Conservation (phyloP, 2,113 vertebrate species). For the Neolamprologus falcicula region DNA sequence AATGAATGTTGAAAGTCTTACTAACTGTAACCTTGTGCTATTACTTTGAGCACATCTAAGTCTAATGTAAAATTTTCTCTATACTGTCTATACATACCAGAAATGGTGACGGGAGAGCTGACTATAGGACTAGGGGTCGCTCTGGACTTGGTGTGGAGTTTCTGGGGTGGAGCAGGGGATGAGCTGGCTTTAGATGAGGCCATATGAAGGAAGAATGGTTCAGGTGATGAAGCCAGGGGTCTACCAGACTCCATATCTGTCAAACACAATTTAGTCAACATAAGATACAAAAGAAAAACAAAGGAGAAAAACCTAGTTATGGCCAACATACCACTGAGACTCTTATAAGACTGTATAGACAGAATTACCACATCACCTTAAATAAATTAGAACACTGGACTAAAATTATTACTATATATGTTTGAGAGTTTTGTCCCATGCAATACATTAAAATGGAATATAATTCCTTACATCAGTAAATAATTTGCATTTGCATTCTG, state of each 20-base stretch:
- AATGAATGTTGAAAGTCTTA: neutral
- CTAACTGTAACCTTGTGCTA: neutral
- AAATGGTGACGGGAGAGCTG: constrained; percentile 73
- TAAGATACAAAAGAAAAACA: neutral
- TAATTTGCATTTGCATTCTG: neutral
- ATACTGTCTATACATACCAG: constrained; percentile 61
- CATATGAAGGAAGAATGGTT: constrained; percentile 69
- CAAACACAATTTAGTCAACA: constrained; percentile 51
- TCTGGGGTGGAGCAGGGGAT: constrained; percentile 69
- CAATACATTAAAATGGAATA: neutral
- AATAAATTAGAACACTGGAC: neutral
- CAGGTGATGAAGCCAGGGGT: constrained; percentile 70
- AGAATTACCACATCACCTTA: neutral
- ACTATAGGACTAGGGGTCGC: constrained; percentile 59
- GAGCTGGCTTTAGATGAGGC: constrained; percentile 72
- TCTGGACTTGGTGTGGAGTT: constrained; percentile 67
- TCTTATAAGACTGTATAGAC: neutral
- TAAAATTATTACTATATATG: neutral
- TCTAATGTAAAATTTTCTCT: neutral
- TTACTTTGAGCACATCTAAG: neutral
- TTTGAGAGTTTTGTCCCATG: neutral
- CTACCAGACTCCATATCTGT: constrained; percentile 92
- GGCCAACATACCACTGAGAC: neutral
- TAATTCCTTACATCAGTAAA: neutral
- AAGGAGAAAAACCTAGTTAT: neutral